Base-by-base conservation (phyloP, 2,888 invertebrate species). In the Auanema freiburgensis region DNA sequence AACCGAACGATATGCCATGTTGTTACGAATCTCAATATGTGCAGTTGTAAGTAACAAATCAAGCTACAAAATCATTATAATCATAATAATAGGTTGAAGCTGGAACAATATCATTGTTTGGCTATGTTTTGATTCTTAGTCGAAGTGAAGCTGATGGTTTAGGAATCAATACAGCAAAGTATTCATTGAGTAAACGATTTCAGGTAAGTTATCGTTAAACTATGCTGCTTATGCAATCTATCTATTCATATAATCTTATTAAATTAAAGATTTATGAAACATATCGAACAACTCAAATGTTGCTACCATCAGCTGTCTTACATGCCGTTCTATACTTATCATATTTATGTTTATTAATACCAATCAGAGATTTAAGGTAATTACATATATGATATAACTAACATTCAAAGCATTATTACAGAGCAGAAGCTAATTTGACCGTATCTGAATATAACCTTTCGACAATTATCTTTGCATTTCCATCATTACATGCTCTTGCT, bases 141-240 rank as follows among this genome's bases (percentile, higher is more conserved):
- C 18, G 65, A 50, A 66, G 63, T 41, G 54, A 66, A 43, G 66
- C 66, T 12, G 69, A 69, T 51, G 59, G 63, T 11, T 49, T 69
- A 18, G 69, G 69, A 1, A 67, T 69, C 41, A 69, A 69, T 43
- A 69, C 69, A 6, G 69, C 69, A 16, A 66, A 67, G 33, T 69
- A 69, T 52, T 67, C 61, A 11, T 62, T 69, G 14, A 55, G 56
- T 40, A 54, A 69, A 44, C 23, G 69, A 52, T 69, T 69, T 46
- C 69, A 69, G 57, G 69, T 63, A 40, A 21, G 49, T 41, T 14
- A 6, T n/a, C n/a, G n/a, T n/a, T n/a, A n/a, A n/a, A n/a, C 14
- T 18, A 16, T 18, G 18, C 24, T 51, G 51, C 51, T 14, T 24
- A 51, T 18, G 51, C 16, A 24, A 16, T 18, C 18, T 16, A 16